These are phyloP conservation scores for Microcebus lehilahytsara DNA, from an alignment of 2,113 vertebrate genomes.

Conservation along the genomic window DNA sequence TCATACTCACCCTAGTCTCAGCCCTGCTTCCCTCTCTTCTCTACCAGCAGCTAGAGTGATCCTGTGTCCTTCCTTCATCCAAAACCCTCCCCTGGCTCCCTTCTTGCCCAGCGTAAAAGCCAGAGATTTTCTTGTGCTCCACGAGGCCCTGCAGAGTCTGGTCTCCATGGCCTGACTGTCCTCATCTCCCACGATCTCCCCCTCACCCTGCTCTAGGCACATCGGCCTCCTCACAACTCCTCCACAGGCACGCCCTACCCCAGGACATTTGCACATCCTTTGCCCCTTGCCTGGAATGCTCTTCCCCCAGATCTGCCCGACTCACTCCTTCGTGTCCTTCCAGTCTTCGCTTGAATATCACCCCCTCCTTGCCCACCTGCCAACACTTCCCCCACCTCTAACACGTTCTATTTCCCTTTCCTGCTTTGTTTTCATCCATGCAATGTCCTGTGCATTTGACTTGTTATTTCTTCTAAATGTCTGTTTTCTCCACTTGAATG, in stretches of 20 bases:
- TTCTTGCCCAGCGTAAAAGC: background rate
- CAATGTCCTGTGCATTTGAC: fast-evolving
- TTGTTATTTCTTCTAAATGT: background rate
- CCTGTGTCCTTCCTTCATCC: background rate
- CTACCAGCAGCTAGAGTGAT: background rate
- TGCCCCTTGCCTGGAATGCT: background rate
- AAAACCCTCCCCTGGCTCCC: background rate
- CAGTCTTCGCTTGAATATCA: background rate
- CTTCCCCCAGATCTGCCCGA: background rate
- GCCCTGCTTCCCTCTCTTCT: background rate
- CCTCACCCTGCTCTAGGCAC: background rate
- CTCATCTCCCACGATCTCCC: fast-evolving
- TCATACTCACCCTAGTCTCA: background rate
- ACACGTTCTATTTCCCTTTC: background rate
- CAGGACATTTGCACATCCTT: background rate
- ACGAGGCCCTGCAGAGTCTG: fast-evolving
- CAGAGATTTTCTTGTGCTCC: background rate
- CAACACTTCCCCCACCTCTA: fast-evolving
- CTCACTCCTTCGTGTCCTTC: background rate
- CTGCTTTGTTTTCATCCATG: background rate
- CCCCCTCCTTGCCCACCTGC: background rate
- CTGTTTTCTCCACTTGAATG: background rate
- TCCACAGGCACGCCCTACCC: too few species aligned
- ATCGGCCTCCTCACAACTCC: background rate
- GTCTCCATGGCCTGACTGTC: background rate